A percentile compares a stretch with the other conserved stretches of the same genome.
Conservation (phyloP, 1,140 invertebrate species). For the Uloborus diversus region DNA sequence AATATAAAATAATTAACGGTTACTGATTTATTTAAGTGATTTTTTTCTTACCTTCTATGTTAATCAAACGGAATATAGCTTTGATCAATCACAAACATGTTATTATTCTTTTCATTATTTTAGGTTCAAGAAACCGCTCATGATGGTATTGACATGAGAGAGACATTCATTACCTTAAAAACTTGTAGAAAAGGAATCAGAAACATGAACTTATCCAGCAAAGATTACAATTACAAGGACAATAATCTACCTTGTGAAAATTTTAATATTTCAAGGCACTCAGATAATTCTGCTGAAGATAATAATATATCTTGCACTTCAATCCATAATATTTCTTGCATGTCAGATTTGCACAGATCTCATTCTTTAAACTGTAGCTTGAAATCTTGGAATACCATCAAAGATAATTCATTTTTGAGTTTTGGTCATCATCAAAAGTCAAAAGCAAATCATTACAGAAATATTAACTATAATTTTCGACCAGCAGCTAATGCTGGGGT, state of each 20-base stretch:
- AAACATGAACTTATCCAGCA: neutral
- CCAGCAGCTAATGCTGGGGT: conserved; percentile 4
- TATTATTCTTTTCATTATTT: too few species aligned
- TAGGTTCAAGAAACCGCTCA: too few species aligned
- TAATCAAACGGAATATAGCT: too few species aligned
- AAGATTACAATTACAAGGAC: neutral
- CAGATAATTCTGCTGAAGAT: neutral
- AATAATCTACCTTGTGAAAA: neutral
- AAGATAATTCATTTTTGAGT: neutral
- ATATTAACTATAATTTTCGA: conserved; percentile 35
- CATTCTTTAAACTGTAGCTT: conserved; percentile 37
- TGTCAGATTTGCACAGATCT: conserved; percentile 18
- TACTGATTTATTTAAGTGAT: too few species aligned
- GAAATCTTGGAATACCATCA: neutral
- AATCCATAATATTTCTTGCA: neutral
- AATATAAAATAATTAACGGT: too few species aligned
- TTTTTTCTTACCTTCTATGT: too few species aligned
- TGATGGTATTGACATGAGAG: too few species aligned
- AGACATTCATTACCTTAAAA: neutral
- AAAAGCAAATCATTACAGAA: conserved; percentile 26
- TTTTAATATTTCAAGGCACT: neutral
- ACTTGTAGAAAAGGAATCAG: neutral
- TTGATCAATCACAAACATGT: too few species aligned
- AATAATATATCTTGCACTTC: neutral
- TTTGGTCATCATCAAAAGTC: neutral